Base-by-base conservation (phyloP, 92 coral and sea anemone species). In the Hydrozoanthus gracilis region DNA sequence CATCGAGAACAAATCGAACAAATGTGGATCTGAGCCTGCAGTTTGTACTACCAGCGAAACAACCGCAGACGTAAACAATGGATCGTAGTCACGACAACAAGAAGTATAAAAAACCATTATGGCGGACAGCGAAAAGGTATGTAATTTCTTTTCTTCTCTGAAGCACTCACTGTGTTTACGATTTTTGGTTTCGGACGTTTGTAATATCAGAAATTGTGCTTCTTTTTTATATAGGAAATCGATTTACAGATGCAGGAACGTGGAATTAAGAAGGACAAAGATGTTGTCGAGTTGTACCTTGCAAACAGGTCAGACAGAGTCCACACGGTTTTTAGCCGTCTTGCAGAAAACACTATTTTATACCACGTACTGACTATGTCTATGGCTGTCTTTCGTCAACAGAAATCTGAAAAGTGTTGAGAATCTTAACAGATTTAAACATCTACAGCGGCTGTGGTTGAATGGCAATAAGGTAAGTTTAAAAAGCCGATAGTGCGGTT, bases 371-470 rank as follows among this genome's bases (percentile, higher is more conserved):
- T 20, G 49, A 56, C 45, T 64, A 44, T 75, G 85, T 46, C 46
- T 58, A 39, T 35, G 39, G 54, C 45, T 56, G 6, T 20, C 73
- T 79, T 16, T 47, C 70, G 15, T 51, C 68, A 80, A 14, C 71
- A 96, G 99, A 68, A 91, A 88, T 9, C 89, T 96, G 14, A 90
- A 89, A 62, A 73, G 87, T 71, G 92, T 96, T 48, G 88, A 48
- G 78, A 95, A 92, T 71, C 87, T 95, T 47, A 83, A 77, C 17
- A 77, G 92, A 76, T 96, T 87, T 52, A 96, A 86, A 74, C 93
- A 96, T 86, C 89, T 96, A 58, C 98, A 96, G 80, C 83, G 95
- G 82, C 88, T 96, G 61, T 96, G 98, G 98, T 77, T 96, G 27
- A 96, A 96, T 88, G 98, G 97, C 86, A 96, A 96, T 79, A 92